Evolutionary conservation across 2,888 invertebrate species (phyloP), one percentile per base, ranked within the genome.

Genomic region (Amaurobius ferox): DNA sequence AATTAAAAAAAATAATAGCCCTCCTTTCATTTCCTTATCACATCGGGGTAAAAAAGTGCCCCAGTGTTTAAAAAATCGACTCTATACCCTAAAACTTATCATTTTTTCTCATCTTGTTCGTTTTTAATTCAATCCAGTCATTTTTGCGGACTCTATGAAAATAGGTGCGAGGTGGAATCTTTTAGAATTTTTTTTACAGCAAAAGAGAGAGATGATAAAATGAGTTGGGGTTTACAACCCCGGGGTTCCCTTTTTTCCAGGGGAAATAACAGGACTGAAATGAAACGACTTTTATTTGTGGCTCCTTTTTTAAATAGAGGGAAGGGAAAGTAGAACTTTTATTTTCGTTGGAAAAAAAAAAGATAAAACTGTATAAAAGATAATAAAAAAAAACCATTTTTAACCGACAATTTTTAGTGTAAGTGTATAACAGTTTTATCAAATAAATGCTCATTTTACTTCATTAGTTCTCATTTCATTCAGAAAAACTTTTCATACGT

Each of bases 1-100:
- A 81, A 81, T 81, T 81, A 74, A 81, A 79, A n/a, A 79, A 79
- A 80, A 73, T 73, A 80, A 29, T 72, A 80, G 67, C 80, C 39
- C 32, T 73, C 66, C 66, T 79, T 73, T 66, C 48, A 55, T 67
- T 67, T 35, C 68, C 79, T 74, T 81, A 80, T 80, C 73, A 73
- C 64, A 32, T 67, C 44, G 23, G 35, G 79, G 61, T 23, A 55
- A 62, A 62, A 29, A 61, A 71, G 28, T 61, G n/a, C 61, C 23
- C 30, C 16, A 62, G 32, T 62, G 79, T 44, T 64, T 44, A 79
- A 79, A 79, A 79, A 79, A 79, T 72, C 72, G 35, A 48, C 64
- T 79, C 32, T 44, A 48, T 68, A 66, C 79, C 79, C 78, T 40
- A 30, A 55, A 72, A 71, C 67, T 80, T 80, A 73, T 80, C 80